Conservation (phyloP, 1,140 invertebrate species). For the Lamellibrachia luymesi region DNA sequence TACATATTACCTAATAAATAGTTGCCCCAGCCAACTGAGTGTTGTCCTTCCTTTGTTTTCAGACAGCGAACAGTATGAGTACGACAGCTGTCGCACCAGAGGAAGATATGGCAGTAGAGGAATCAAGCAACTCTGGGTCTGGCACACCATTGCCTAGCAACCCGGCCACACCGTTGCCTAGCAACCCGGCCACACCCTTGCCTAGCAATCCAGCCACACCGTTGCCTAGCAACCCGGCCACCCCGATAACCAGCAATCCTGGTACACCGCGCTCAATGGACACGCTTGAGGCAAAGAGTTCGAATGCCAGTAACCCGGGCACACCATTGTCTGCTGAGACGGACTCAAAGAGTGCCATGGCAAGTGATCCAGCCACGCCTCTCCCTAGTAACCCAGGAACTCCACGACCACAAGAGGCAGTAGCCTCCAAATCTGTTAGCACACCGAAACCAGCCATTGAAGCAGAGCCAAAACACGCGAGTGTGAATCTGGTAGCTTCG, state of each 20-base stretch:
- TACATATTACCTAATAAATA: neutral
- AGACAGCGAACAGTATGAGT: neutral
- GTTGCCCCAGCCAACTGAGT: neutral
- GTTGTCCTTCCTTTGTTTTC: neutral
- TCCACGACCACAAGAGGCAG: neutral
- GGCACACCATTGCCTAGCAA: neutral
- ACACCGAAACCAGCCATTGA: constrained; percentile 32
- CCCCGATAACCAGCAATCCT: constrained; percentile 50
- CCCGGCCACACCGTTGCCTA: neutral
- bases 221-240: constrained; percentile 15
- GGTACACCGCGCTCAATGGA: constrained; percentile 44
- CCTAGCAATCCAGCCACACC: neutral
- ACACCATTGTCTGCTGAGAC: neutral
- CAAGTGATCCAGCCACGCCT: neutral
- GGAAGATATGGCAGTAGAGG: neutral
- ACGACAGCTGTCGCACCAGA: neutral
- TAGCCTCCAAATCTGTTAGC: neutral
- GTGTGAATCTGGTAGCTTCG: neutral
- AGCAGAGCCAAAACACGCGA: neutral
- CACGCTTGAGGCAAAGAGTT: neutral
- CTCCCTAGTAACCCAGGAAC: neutral
- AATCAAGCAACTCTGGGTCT: neutral
- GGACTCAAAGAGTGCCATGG: neutral
- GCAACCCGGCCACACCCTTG: neutral
- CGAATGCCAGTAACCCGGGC: neutral